These are phyloP conservation scores for Anas platyrhynchos DNA, from an alignment of 2,113 vertebrate genomes.

Conservation along the genomic window DNA sequence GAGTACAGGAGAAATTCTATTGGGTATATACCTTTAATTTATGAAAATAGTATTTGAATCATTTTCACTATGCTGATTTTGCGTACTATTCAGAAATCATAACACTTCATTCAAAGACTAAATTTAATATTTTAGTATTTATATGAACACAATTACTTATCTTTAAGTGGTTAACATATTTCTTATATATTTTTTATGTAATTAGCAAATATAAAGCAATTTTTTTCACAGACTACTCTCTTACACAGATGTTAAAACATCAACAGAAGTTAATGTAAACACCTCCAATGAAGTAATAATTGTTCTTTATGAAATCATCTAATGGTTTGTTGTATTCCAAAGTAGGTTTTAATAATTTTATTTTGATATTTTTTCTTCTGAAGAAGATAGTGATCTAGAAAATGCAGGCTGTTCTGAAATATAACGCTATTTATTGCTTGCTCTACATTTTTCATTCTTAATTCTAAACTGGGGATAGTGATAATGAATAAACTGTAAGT, in stretches of 20 bases:
- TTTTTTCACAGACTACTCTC: background rate
- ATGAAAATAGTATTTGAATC: background rate
- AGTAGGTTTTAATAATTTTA: background rate
- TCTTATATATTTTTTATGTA: background rate
- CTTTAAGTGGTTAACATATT: background rate
- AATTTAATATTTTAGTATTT: background rate
- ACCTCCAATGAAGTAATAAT: background rate
- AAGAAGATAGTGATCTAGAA: background rate
- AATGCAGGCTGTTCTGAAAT: background rate
- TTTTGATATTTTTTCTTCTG: background rate
- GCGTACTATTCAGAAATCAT: background rate
- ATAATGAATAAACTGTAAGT: background rate
- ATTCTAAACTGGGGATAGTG: background rate
- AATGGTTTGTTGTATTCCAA: background rate
- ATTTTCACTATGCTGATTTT: background rate
- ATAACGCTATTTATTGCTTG: background rate
- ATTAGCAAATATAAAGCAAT: background rate
- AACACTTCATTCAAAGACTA: background rate
- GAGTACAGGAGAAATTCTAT: background rate
- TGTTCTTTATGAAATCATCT: conserved; percentile 1
- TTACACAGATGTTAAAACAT: background rate
- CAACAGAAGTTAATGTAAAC: background rate
- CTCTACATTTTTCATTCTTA: background rate
- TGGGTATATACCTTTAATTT: background rate
- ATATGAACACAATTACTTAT: background rate